Evolutionary conservation across 2,113 vertebrate species (phyloP).

Genomic region (Ailurus styani): DNA sequence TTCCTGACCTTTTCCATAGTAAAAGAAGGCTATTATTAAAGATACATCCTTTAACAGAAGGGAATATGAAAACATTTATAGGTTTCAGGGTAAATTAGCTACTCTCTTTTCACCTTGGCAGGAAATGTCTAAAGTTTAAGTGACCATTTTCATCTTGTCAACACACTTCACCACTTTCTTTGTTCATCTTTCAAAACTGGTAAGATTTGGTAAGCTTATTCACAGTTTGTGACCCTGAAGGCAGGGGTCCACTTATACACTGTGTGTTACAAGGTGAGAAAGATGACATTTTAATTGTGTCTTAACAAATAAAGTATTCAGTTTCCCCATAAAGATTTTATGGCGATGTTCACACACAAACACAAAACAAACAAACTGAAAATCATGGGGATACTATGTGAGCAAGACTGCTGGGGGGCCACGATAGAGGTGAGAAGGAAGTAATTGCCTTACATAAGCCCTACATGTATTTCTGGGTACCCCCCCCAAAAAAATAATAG

Average conservation of each 20-base stretch:
- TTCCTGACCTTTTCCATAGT: not conserved
- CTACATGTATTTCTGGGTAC: not conserved
- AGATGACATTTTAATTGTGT: not conserved
- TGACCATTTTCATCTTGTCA: conserved; percentile 52
- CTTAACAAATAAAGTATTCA: not conserved
- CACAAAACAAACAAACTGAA: not conserved
- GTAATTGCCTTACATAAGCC: not conserved
- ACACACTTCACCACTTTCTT: not conserved
- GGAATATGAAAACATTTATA: not conserved
- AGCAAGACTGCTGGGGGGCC: not conserved
- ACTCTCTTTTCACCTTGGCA: not conserved
- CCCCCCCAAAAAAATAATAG: not conserved
- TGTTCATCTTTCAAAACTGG: not conserved
- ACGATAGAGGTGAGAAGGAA: not conserved
- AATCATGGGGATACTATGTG: not conserved
- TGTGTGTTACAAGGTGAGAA: not conserved
- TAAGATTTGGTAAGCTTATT: not conserved
- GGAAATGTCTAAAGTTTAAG: conserved; percentile 4
- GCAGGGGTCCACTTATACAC: not conserved
- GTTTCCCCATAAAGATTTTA: not conserved
- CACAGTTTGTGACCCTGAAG: not conserved
- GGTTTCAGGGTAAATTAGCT: conserved; percentile 1
- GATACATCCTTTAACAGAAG: not conserved
- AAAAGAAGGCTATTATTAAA: not conserved
- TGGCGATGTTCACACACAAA: not conserved